A percentile compares a stretch with the other conserved stretches of the same genome.
Evolutionary conservation across 2,113 vertebrate species (phyloP).

Genomic region (Hippolais icterina): DNA sequence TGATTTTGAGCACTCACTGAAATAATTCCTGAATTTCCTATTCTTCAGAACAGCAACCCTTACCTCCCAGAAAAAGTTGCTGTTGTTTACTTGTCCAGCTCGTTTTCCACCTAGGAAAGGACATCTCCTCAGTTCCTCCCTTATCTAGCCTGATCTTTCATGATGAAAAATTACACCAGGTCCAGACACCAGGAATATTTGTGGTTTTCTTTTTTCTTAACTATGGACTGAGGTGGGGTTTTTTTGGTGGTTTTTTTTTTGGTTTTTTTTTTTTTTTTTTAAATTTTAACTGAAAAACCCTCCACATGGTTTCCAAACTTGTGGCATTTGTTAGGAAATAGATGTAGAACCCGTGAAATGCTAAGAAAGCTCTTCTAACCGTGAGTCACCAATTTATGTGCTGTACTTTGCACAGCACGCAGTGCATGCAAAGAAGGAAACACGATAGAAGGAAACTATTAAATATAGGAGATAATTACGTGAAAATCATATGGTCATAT

Average conservation of each 20-base stretch:
- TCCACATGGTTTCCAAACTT: constrained; percentile 17
- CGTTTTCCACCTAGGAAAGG: not conserved
- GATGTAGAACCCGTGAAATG: not conserved
- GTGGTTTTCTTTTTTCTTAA: not conserved
- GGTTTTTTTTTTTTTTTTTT: not conserved
- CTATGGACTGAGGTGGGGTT: not conserved
- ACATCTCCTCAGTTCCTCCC: not conserved
- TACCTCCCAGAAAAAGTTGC: not conserved
- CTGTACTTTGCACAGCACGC: not conserved
- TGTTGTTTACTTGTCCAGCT: not conserved
- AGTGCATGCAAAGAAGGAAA: not conserved
- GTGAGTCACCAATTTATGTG: not conserved
- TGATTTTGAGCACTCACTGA: not conserved
- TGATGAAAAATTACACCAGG: not conserved
- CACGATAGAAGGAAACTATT: not conserved
- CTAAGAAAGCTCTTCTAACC: not conserved
- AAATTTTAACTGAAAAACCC: not conserved
- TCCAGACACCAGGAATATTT: not conserved
- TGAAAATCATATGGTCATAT: not conserved
- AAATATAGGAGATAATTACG: not conserved
- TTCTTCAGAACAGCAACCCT: not conserved
- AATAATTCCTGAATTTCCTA: not conserved
- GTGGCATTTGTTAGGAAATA: constrained; percentile 1
- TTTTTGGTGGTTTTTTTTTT: no score
- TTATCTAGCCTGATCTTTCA: not conserved